phyloP scores from a whole-genome alignment of 2,888 invertebrate genomes.

The Poecilobothrus nobilitatus region DNA sequence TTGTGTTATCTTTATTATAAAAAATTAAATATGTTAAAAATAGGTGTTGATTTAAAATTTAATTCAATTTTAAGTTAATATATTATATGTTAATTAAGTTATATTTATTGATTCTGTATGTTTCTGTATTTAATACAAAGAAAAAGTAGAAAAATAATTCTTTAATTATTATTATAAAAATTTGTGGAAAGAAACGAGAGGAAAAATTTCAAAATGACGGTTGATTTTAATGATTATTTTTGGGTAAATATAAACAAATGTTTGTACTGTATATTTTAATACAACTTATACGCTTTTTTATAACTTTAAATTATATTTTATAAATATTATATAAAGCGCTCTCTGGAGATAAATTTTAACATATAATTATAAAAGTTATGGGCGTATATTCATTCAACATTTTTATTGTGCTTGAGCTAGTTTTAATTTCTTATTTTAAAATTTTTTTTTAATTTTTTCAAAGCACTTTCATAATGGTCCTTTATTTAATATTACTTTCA shows the following conservation, averaged over 20 bases:
- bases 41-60: background rate
- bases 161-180: background rate
- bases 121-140: background rate
- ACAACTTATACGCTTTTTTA: too few relatives aligned
- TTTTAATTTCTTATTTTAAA: too few relatives aligned
- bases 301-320: too few relatives aligned
- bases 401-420: background rate
- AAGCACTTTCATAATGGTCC: too few relatives aligned
- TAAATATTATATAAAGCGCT: too few relatives aligned
- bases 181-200: background rate
- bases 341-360: too few relatives aligned
- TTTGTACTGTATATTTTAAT: background rate
- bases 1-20: background rate
- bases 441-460: too few relatives aligned
- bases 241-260: constrained; percentile 35
- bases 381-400: background rate
- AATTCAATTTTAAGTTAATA: background rate
- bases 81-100: background rate
- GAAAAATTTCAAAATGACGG: constrained; percentile 37
- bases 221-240: constrained; percentile 45
- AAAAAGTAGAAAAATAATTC: background rate
- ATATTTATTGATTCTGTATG: background rate
- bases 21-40: background rate
- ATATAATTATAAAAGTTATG: background rate
- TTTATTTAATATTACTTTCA: background rate